Percentiles rank a stretch among this genome's conserved stretches.
These are phyloP conservation scores for Porites australiensis DNA, from an alignment of 64 coral and sea anemone species.

Conservation along the genomic window DNA sequence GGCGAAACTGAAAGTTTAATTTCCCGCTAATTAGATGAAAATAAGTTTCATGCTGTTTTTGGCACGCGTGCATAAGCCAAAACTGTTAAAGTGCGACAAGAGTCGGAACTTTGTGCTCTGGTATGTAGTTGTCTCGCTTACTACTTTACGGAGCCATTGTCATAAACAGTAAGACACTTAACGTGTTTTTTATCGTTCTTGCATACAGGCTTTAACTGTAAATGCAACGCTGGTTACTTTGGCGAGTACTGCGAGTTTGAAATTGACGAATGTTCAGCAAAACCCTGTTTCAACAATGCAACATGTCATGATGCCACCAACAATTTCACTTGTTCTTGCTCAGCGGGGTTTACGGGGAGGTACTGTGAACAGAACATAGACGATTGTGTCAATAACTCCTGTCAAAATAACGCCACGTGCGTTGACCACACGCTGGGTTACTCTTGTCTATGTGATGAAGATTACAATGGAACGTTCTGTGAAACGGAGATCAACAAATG, in stretches of 20 bases:
- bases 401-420: slow-evolving; percentile 39
- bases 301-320: slow-evolving; percentile 37
- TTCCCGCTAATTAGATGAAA: too few species aligned
- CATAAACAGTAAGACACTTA: not conserved
- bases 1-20: too few species aligned
- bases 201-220: slow-evolving; percentile 23
- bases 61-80: too few species aligned
- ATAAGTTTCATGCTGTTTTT: too few species aligned
- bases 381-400: slow-evolving; percentile 35
- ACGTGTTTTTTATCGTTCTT: not conserved
- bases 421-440: slow-evolving; percentile 11
- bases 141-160: too few species aligned
- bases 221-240: slow-evolving; percentile 24
- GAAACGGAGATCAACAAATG: slow-evolving; percentile 62
- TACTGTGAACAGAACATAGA: slow-evolving; percentile 56
- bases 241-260: slow-evolving; percentile 49
- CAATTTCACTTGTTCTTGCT: slow-evolving; percentile 40
- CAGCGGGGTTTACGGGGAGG: slow-evolving; percentile 44
- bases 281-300: slow-evolving; percentile 36
- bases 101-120: too few species aligned
- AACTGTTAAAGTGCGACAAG: too few species aligned
- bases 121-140: too few species aligned
- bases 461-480: slow-evolving; percentile 49
- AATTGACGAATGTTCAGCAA: slow-evolving; percentile 33
- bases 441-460: slow-evolving; percentile 31